Base-by-base conservation (phyloP, 2,797 vertebrate species). In the Eremophila alpestris region DNA sequence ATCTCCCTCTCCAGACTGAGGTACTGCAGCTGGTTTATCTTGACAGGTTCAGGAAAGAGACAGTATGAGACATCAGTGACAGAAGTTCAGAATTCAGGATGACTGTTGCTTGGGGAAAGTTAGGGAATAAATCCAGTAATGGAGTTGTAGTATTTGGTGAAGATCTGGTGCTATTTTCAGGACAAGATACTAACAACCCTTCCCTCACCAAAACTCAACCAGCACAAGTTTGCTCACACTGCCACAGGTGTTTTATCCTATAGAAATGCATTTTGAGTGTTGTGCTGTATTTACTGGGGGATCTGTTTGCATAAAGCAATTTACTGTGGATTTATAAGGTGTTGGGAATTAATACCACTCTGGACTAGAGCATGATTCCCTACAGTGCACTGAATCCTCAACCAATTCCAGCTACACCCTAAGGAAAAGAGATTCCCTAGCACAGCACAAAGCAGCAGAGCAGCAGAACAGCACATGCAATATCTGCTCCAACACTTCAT, bases 391-490 rank as follows among this genome's bases (percentile, higher is more conserved):
- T 24, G 36, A 49, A 79, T 80, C 32, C 34, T 83, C 81, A 75
- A 27, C 14, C 54, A 62, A 52, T 38, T 73, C 63, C 70, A 82
- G 34, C 63, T 71, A 32, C 19, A 18, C 9, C 22, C 20, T 29
- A 63, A 70, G 32, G 38, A 58, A 58, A 76, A 60, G 26, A 41
- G 64, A 80, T 32, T 65, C 26, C 30, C 55, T 46, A 22, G 15
- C 32, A 24, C 23, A 70, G 32, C 19, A 51, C 52, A 82, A 69
- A 65, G 46, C 68, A 77, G 68, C 52, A 80, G 36, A 83, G 58
- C 46, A 54, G 38, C 36, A 54, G 16, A n/a, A 60, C 4, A 4
- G n/a, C 55, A 64, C 4, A 2, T 20, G 30, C 2, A 27, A 0
- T 7, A 36, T 32, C 68, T 58, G 41, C 36, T 58, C 26, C 40